These are phyloP conservation scores for Corbicula japonica DNA, from an alignment of 2,888 invertebrate species.

Conservation along the genomic window DNA sequence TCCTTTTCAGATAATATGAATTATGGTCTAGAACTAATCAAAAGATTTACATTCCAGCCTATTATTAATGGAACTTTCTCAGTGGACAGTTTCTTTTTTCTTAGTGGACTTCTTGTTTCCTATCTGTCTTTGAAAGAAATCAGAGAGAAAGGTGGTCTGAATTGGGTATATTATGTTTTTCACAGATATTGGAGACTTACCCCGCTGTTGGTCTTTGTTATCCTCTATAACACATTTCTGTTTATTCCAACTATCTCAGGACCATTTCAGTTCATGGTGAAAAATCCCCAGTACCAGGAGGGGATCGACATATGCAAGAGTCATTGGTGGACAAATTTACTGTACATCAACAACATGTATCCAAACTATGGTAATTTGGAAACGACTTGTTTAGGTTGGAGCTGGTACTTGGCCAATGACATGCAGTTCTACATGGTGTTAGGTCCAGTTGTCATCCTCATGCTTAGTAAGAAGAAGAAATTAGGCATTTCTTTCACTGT, in stretches of 20 bases:
- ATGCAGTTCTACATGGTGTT: constrained; percentile 80
- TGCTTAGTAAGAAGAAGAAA: constrained; percentile 27
- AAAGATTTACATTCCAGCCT: constrained; percentile 71
- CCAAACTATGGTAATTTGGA: constrained; percentile 57
- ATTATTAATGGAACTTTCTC: constrained; percentile 80
- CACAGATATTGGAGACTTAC: constrained; percentile 74
- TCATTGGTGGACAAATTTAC: constrained; percentile 81
- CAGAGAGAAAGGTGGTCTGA: constrained; percentile 40
- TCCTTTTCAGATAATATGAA: no score
- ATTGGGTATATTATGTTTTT: constrained; percentile 55
- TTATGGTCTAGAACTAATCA: no score
- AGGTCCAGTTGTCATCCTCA: constrained; percentile 63
- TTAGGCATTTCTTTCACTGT: constrained; percentile 25
- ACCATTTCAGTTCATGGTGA: no score
- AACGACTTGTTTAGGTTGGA: constrained; percentile 76
- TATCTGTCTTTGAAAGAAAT: constrained; percentile 51
- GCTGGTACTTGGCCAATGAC: constrained; percentile 79
- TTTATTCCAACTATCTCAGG: constrained; percentile 51
- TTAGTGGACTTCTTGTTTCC: constrained; percentile 67
- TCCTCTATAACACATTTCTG: constrained; percentile 52
- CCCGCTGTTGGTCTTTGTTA: constrained; percentile 60
- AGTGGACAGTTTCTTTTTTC: constrained; percentile 82
- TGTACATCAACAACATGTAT: constrained; percentile 81
- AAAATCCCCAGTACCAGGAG: no score
- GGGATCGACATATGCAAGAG: no score